Conservation (phyloP, 2,888 invertebrate species). For the Metacarcinus magister region DNA sequence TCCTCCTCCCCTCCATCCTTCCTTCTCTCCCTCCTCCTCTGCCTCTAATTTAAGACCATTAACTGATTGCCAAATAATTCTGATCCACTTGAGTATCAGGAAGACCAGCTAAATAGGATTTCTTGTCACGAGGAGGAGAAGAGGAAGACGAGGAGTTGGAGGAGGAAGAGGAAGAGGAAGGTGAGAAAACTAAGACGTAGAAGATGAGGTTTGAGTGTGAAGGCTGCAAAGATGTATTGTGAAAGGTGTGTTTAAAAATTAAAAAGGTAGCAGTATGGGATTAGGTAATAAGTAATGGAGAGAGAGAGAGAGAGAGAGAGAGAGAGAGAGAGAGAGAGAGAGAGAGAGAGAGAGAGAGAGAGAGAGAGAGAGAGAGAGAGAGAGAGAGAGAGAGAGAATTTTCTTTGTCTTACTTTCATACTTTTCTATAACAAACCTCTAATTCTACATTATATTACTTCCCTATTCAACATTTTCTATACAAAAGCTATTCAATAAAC, state of each 20-base stretch:
- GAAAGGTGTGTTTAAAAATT: background rate
- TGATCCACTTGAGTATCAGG: constrained; percentile 29
- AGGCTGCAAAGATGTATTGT: background rate
- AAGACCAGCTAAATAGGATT: constrained; percentile 36
- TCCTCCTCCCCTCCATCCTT: background rate
- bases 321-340: background rate
- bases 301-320: too few species aligned
- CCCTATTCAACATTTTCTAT: too few species aligned
- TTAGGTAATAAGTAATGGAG: background rate
- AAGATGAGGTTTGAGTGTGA: background rate
- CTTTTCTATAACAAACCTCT: too few species aligned
- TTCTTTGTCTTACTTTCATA: too few species aligned
- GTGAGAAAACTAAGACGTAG: background rate
- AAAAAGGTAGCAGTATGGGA: background rate
- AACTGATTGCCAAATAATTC: constrained; percentile 48
- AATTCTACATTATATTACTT: too few species aligned
- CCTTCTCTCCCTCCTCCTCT: background rate
- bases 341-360: too few species aligned
- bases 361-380: too few species aligned
- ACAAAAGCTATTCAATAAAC: too few species aligned
- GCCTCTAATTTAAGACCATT: constrained; percentile 21
- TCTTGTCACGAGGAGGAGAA: background rate
- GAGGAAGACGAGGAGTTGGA: background rate
- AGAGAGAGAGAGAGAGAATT: too few species aligned
- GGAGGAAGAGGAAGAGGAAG: background rate